These are phyloP conservation scores for Siderastrea radians DNA, from an alignment of 92 coral and sea anemone genomes.

Conservation along the genomic window DNA sequence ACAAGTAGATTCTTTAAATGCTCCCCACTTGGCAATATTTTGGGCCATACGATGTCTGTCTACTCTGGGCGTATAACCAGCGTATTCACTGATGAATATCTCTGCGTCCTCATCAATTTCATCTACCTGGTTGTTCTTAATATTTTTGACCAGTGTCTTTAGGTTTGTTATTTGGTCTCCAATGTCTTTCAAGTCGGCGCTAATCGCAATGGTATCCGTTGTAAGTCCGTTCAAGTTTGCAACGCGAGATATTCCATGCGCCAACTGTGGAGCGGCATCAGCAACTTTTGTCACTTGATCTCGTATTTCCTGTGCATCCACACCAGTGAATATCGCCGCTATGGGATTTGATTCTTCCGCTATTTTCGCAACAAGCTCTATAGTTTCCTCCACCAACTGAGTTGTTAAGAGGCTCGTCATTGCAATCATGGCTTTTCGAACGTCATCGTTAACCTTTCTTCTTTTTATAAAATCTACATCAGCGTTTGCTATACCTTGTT, in stretches of 20 bases:
- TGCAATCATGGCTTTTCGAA: conserved; percentile 7
- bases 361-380: conserved; percentile 26
- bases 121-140: conserved; percentile 19
- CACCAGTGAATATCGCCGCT: conserved; percentile 54
- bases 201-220: conserved; percentile 21
- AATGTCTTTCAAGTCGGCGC: conserved; percentile 32
- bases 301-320: conserved; percentile 35
- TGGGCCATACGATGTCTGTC: conserved; percentile 46
- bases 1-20: conserved; percentile 61
- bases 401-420: conserved; percentile 4
- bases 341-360: conserved; percentile 61
- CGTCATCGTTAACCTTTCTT: conserved; percentile 28
- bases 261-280: conserved; percentile 30
- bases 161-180: conserved; percentile 46
- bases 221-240: conserved; percentile 14
- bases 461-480: conserved; percentile 51
- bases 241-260: conserved; percentile 25
- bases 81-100: conserved; percentile 56
- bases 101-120: conserved; percentile 52
- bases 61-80: conserved; percentile 56
- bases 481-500: conserved; percentile 70
- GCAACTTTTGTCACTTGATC: conserved; percentile 56
- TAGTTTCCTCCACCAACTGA: conserved; percentile 33
- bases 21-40: conserved; percentile 68
- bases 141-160: conserved; percentile 20